Evolutionary conservation across 2,113 vertebrate genomes (phyloP), one percentile per base, ranked within the genome.

Genomic region (Halcyon malimbica): DNA sequence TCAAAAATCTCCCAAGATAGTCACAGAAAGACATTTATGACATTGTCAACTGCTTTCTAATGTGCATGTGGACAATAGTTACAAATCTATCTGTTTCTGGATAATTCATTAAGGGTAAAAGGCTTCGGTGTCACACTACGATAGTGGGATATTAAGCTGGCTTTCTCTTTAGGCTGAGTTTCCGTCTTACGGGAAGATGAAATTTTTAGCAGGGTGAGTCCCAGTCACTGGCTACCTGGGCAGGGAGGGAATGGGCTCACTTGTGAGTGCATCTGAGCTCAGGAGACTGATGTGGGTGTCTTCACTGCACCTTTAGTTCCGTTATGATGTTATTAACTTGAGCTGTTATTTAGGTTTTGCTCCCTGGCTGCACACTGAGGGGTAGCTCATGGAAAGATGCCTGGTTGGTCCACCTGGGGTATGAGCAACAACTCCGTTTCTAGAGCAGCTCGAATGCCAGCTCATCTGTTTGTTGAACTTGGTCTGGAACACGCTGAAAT

Each of bases 121-220:
- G 56, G 4, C 18, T 73, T 56, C 14, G 7, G 3, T 17, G 37
- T 4, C 8, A 13, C 6, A 1, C 8, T 65, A 3, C 2, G 6
- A 33, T 9, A 21, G 18, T 20, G 3, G 8, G 14, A 15, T 35
- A 20, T 57, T 48, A 25, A 46, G 17, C 50, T 35, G 51, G 16
- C 16, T 68, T 53, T 74, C 8, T 46, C 50, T n/a, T 10, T 25
- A 17, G 59, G 12, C 25, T 21, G 29, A 33, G 41, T 16, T 35
- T 51, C 41, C 41, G 13, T 3, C 33, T 26, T 25, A 15, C 6
- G 39, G 54, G 44, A 76, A 77, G 44, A 18, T 0, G 1, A 10
- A 5, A 16, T 18, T 57, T 87, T 71, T 6, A 57, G 63, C 20
- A 25, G 68, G 11, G 17, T 51, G 17, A 42, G 15, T 25, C 54